Base-by-base conservation (phyloP, 2,113 vertebrate species). In the Echinops telfairi region DNA sequence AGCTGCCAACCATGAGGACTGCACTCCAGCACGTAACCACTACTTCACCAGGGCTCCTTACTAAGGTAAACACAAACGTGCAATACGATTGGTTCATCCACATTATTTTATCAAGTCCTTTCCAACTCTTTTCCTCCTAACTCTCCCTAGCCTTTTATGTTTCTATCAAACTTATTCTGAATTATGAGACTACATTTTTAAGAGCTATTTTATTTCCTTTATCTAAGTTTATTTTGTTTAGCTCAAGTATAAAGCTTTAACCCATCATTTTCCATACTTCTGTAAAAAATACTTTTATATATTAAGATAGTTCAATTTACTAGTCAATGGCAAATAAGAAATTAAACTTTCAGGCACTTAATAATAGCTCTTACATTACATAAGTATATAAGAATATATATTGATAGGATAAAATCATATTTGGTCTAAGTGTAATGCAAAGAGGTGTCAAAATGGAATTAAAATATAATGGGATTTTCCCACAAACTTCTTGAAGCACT, bases 271-370 rank as follows among this genome's bases (percentile, higher is more conserved):
- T 43, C 71, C 29, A 16, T 57, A 19, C 9, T 75, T 86, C 89
- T 86, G 25, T 38, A 92, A 94, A 94, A 29, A 33, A 22, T 3
- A 53, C 70, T 84, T 66, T 66, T 86, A 14, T 66, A 92, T 93
- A 83, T 90, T 83, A 96, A 82, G 23, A 88, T 16, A 89, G 62
- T 43, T 12, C 16, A 91, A 70, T 29, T 94, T 79, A 83, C 58
- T 87, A 36, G 79, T 81, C 38, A n/a, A 43, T 40, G 6, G 33
- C 10, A 93, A 88, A 92, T 64, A 89, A 89, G 17, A 83, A 92
- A 91, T 83, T 84, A 79, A 93, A 78, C 19, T 80, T 94, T 71
- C 29, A 79, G 91, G 31, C 95, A 93, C n/a, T 81, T 93, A 84
- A 47, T 53, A 81, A 83, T 8, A 88, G 22, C 91, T 88, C 27